Evolutionary conservation across 2,888 invertebrate species (phyloP).

Genomic region (Sesia bembeciformis): DNA sequence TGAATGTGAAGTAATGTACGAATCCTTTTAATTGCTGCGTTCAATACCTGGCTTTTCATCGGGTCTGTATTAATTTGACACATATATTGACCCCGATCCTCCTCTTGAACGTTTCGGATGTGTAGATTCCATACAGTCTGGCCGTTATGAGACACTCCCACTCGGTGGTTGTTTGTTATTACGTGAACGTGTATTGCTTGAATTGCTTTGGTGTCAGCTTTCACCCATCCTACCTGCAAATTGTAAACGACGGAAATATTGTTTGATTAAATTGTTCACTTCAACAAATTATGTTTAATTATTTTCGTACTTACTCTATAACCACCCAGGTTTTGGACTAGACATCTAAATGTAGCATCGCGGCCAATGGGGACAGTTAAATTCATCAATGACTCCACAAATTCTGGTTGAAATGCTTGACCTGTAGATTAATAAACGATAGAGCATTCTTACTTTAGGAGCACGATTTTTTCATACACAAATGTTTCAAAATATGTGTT

Average conservation of each 20-base stretch:
- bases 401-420: conserved; percentile 87
- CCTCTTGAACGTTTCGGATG: conserved; percentile 88
- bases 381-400: conserved; percentile 87
- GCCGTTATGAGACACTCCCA: conserved; percentile 89
- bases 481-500: background rate
- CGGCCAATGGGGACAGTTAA: conserved; percentile 88
- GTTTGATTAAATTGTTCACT: background rate
- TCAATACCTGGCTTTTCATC: conserved; percentile 91
- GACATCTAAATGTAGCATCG: conserved; percentile 90
- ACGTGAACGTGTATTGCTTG: conserved; percentile 95
- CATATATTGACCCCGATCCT: conserved; percentile 93
- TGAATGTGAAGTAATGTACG: background rate
- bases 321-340: conserved; percentile 89
- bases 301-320: conserved; percentile 81
- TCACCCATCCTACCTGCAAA: conserved; percentile 91
- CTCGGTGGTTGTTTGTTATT: conserved; percentile 91
- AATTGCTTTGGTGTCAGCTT: conserved; percentile 93
- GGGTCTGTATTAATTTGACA: conserved; percentile 96
- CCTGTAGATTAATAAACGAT: conserved; percentile 55
- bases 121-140: conserved; percentile 92
- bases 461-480: too few relatives aligned
- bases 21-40: background rate
- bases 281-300: background rate
- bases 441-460: background rate
- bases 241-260: background rate